phyloP scores from a whole-genome alignment of 2,888 invertebrate species.

The Pollenia griseotomentosa region DNA sequence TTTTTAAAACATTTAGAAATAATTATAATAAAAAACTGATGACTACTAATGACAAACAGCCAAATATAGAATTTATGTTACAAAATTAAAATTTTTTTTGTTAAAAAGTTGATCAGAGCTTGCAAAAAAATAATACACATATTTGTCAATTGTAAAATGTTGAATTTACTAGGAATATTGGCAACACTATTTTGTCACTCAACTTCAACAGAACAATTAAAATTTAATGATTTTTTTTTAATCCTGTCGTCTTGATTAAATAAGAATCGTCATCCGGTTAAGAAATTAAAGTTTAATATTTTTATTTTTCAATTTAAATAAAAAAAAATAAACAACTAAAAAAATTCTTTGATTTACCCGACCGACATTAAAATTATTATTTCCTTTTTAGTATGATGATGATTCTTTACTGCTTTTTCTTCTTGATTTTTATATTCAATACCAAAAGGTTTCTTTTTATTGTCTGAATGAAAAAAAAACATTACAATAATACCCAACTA shows the following conservation, averaged over 20 bases:
- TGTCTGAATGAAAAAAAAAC: slow-evolving; percentile 69
- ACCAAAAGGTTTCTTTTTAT: slow-evolving; percentile 38
- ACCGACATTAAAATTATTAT: slow-evolving; percentile 43
- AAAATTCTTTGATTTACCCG: slow-evolving; percentile 48
- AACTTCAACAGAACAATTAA: not conserved
- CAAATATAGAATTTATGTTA: not conserved
- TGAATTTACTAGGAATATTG: not conserved
- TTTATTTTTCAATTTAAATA: slow-evolving; percentile 9
- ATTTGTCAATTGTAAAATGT: too few relatives aligned
- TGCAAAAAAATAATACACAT: too few relatives aligned
- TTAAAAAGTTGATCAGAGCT: too few relatives aligned
- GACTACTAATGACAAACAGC: not conserved
- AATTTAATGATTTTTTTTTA: not conserved
- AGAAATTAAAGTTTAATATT: slow-evolving; percentile 3
- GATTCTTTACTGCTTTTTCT: slow-evolving; percentile 26
- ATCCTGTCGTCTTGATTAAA: slow-evolving; percentile 42
- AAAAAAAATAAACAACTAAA: slow-evolving; percentile 14
- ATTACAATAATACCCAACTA: slow-evolving; percentile 52
- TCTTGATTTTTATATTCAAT: slow-evolving; percentile 34
- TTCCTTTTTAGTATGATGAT: slow-evolving; percentile 27
- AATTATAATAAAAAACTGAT: not conserved
- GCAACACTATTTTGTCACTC: not conserved
- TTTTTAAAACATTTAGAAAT: not conserved
- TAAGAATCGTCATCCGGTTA: slow-evolving; percentile 25
- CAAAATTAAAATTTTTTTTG: too few relatives aligned